Base-by-base conservation (phyloP, 2,113 vertebrate species). In the Gallinago jamesoni region DNA sequence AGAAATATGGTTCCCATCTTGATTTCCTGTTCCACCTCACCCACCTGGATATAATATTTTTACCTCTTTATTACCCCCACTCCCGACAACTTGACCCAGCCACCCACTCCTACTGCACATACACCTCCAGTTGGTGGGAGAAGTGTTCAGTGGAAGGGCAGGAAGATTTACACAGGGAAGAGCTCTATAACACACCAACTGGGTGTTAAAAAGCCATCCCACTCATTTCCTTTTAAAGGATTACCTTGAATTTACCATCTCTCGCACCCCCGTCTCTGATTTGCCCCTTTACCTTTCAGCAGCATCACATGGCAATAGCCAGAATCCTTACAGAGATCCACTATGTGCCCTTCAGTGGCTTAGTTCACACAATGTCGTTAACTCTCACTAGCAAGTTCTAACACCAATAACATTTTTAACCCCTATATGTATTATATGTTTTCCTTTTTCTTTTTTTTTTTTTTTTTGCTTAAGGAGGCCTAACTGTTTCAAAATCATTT, bases 331-430 rank as follows among this genome's bases (percentile, higher is more conserved):
- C 7, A n/a, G 41, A 67, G 48, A 59, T 10, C n/a, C 7, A 39
- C 18, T 18, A 7, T 0, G 0, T 75, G n/a, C 5, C 43, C 8
- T 4, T 60, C 14, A 20, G 30, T 62, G 45, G 12, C 47, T 91
- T 89, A 48, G 24, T 56, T 33, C 1, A 0, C 39, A 39, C 53
- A 37, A 4, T 70, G 18, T 69, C 76, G 24, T 52, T 78, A 43
- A 43, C 27, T 53, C 33, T 64, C 62, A 68, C 11, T 6, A 73
- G 12, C 23, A 53, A 72, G 6, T 79, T 85, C 33, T 59, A 77
- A 80, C 37, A 81, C 11, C 55, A 92, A 11, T 10, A 79, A n/a
- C 14, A 37, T 56, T 93, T 89, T 62, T 68, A 84, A 79, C 50
- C 39, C 10, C 69, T 53, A 35, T 6, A 39, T 31, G 35, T 2